Base-by-base conservation (phyloP, 2,113 vertebrate genomes). In the Calcarius ornatus region DNA sequence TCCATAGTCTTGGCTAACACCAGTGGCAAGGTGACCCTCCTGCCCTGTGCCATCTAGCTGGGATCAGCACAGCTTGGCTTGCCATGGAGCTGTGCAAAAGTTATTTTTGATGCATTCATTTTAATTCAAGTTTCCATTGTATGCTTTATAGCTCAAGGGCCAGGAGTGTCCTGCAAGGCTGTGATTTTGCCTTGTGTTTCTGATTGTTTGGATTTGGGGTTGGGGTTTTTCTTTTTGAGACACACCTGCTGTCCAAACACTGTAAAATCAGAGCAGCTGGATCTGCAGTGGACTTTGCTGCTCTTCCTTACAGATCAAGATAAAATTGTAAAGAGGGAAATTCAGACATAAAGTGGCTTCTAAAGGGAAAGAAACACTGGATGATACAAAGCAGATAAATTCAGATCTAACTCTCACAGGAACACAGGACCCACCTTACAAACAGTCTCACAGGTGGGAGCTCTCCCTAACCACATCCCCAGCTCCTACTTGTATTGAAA, bases 231-330 rank as follows among this genome's bases (percentile, higher is more conserved):
- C 25, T 88, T 47, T 72, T 48, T 68, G 31, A 91, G 77, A 28
- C 61, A 85, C 6, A 53, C 30, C 43, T 51, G 54, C 75, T 92
- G 48, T 51, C 47, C 81, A 83, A 83, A 84, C 37, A 30, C 53
- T 59, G 79, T 60, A 66, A 95, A 97, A 97, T 92, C 91, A 93
- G 94, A 97, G 94, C 57, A 88, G 81, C 33, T 94, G 86, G 53
- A 61, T 33, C 4, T 38, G 54, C 82, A 81, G 87, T 21, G 66
- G 95, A 93, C 47, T 94, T 95, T 47, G 48, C 38, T 60, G 65
- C 59, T 82, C 81, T 93, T 90, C 86, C 79, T 91, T 91, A 81
- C 43, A 95, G 88, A 80, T 72, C 82, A 95, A 92, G 79, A 61
- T 43, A 91, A 75, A 85, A 97, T 48, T 65, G 81, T 81, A 65